Base-by-base conservation (phyloP, 2,113 vertebrate genomes). In the Chascanopsetta lugubris region DNA sequence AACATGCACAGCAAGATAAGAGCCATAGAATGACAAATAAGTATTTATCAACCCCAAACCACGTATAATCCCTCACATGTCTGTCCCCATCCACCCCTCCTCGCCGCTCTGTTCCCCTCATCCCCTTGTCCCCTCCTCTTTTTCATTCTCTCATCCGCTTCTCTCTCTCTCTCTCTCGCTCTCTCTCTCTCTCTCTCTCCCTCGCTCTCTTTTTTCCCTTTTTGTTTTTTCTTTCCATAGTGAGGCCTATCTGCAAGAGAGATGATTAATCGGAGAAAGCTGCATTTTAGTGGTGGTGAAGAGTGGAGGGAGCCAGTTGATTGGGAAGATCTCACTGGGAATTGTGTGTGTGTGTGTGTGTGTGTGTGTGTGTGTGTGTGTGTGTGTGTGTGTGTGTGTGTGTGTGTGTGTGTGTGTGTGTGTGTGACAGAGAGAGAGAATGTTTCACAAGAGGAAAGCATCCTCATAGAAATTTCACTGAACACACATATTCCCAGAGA, bases 31-130 rank as follows among this genome's bases (percentile, higher is more conserved):
- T 79, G 79, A 86, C 84, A 89, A 90, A 90, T 88, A 89, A 89
- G 88, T 91, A 85, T 91, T 92, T 92, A 92, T 90, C 87, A 86
- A 90, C 36, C 75, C 79, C 87, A 90, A 87, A 88, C 77, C 89
- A 91, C 74, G 54, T 87, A 87, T 92, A 93, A 92, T 93, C 88
- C 89, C 59, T 75, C 80, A 72, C 79, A 86, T 84, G 74, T 76
- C 58, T 65, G 56, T 80, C 79, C 84, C 80, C 58, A 29, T 51
- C 60, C 70, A 3, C 61, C 73, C 58, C 54, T 43, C 70, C 48
- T 55, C 55, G 15, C 49, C 64, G 71, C 78, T 60, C 58, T 67
- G 50, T 47, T 80, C 69, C 25, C 45, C 68, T 82, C 78, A 80
- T 72, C 78, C 69, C 72, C 54, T 61, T 5, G 15, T 51, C 72